Percentiles rank a stretch among this genome's conserved stretches.
Conservation (phyloP, 2,888 invertebrate genomes). For the Hetaerina titia region DNA sequence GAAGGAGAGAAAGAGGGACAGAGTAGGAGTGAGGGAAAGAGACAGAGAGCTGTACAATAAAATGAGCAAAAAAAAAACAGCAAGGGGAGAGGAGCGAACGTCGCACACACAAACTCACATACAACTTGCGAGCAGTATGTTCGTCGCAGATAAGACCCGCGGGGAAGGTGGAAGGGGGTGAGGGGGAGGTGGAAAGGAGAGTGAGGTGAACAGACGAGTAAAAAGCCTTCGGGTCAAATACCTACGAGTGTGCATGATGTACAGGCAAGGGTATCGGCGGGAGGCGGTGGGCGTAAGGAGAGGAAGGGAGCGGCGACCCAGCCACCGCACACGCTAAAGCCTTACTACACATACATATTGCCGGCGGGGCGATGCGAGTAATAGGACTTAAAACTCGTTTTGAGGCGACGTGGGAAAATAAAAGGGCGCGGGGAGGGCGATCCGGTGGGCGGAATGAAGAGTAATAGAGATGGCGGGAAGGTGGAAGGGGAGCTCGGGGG, state of each 20-base stretch:
- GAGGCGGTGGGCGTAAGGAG: background rate
- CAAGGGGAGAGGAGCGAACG: background rate
- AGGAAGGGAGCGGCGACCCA: background rate
- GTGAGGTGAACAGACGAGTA: background rate
- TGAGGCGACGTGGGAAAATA: background rate
- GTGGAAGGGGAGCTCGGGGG: background rate
- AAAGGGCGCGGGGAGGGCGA: background rate
- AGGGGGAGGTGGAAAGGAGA: background rate
- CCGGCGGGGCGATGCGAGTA: background rate
- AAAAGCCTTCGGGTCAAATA: background rate
- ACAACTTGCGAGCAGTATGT: slow-evolving; percentile 3
- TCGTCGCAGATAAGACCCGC: slow-evolving; percentile 1
- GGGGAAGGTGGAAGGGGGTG: background rate
- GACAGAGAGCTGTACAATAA: background rate
- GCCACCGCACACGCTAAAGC: background rate
- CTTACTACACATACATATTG: background rate
- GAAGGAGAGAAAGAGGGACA: background rate
- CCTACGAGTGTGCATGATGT: background rate
- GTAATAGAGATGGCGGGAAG: background rate
- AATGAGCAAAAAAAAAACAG: background rate
- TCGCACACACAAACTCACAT: background rate
- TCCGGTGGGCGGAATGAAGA: background rate
- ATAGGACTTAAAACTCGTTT: slow-evolving; percentile 9
- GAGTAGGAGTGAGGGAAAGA: background rate
- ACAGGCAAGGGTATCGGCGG: background rate